phyloP scores from a whole-genome alignment of 2,113 vertebrate genomes.

The Lichenostomus cassidix region DNA sequence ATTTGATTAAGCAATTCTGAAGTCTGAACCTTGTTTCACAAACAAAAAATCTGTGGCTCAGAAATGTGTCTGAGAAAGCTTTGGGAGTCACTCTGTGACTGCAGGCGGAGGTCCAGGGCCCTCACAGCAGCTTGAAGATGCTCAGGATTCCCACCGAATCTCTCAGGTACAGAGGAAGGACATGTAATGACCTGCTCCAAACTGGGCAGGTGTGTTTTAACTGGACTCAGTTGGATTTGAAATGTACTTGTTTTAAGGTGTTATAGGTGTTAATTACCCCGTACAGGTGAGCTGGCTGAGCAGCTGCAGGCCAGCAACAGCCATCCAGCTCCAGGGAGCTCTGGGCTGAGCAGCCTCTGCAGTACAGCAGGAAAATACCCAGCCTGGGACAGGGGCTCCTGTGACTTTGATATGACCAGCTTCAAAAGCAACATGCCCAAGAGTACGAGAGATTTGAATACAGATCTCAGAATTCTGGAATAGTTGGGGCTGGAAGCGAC shows the following conservation, averaged over 20 bases:
- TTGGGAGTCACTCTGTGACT: background rate
- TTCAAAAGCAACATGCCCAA: background rate
- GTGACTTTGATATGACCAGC: background rate
- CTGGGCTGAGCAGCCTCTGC: background rate
- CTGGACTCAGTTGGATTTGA: background rate
- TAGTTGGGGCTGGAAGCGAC: background rate
- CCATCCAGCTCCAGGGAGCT: background rate
- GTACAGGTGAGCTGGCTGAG: background rate
- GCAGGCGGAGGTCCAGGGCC: accelerated
- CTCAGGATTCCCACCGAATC: background rate
- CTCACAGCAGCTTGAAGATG: accelerated
- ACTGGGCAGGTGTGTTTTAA: background rate
- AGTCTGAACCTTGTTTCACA: background rate
- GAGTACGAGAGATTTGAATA: background rate
- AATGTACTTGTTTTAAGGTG: background rate
- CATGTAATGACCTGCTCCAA: background rate
- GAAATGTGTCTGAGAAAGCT: background rate
- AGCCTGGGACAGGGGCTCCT: background rate
- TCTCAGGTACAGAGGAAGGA: too few species aligned
- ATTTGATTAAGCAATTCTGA: background rate
- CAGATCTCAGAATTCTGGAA: background rate
- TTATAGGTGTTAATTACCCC: background rate
- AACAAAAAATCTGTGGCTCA: background rate
- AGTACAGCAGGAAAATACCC: background rate
- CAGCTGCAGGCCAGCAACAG: background rate